Evolutionary conservation across 2,113 vertebrate species (phyloP).

Genomic region (Acinonyx jubatus): DNA sequence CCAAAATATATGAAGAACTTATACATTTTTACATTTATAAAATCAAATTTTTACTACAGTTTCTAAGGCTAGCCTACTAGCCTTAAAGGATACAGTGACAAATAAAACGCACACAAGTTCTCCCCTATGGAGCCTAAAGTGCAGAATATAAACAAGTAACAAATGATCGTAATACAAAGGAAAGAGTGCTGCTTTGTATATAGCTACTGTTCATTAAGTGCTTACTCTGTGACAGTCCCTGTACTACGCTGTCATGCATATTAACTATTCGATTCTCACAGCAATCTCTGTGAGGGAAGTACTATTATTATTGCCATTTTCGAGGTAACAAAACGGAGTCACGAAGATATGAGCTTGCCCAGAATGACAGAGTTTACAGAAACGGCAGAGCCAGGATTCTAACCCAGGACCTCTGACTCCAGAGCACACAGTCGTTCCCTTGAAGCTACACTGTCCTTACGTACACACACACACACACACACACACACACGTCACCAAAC

Average conservation of each 20-base stretch:
- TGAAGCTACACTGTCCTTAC: background rate
- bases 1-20: background rate
- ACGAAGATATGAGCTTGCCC: background rate
- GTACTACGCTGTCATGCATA: background rate
- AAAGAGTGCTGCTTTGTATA: background rate
- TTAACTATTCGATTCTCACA: background rate
- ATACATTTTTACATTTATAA: no score
- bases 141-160: background rate
- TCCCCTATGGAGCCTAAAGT: background rate
- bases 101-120: background rate
- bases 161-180: background rate
- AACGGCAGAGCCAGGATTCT: background rate
- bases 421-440: background rate
- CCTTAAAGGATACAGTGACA: background rate
- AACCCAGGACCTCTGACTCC: background rate
- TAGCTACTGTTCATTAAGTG: background rate
- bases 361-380: background rate
- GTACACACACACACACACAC: no score
- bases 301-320: background rate
- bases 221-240: background rate
- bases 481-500: background rate
- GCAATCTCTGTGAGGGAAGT: background rate
- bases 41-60: background rate
- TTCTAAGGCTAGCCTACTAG: no score
- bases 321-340: background rate